Percentiles rank a stretch among this genome's conserved stretches.
phyloP scores from a whole-genome alignment of 2,888 invertebrate species.

The Cerastis rubricosa region DNA sequence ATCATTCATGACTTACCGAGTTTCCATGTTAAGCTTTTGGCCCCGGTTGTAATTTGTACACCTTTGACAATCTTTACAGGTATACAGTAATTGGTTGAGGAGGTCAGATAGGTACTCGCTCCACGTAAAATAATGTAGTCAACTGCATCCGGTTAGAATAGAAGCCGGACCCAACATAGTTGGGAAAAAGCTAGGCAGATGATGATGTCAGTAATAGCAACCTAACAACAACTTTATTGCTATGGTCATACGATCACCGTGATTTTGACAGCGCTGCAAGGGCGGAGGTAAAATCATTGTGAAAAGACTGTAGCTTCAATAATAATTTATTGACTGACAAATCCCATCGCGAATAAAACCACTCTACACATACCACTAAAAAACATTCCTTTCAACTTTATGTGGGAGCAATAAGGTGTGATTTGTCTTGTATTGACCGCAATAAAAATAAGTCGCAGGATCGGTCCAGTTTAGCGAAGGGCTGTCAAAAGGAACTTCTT shows the following conservation, averaged over 20 bases:
- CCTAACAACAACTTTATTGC: neutral
- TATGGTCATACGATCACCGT: neutral
- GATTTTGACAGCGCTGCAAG: neutral
- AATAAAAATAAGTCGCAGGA: constrained; percentile 25
- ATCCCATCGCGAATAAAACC: constrained; percentile 74
- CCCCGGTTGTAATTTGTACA: neutral
- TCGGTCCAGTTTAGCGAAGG: constrained; percentile 65
- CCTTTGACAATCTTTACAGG: neutral
- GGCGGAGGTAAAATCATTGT: neutral
- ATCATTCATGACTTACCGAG: neutral
- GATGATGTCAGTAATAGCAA: neutral
- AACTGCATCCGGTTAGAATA: neutral
- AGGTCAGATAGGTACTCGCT: neutral
- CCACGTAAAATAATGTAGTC: neutral
- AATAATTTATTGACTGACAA: constrained; percentile 81
- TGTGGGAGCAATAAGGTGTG: constrained; percentile 38
- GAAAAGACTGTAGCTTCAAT: constrained; percentile 56
- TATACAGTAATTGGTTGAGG: neutral
- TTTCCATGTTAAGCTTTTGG: neutral
- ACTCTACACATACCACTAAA: constrained; percentile 9
- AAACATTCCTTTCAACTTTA: constrained; percentile 28
- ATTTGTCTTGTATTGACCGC: constrained; percentile 26
- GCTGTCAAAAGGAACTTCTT: constrained; percentile 65
- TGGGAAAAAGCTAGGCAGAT: neutral
- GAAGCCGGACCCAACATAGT: neutral